Base-by-base conservation (phyloP, 1,140 invertebrate species). In the Zaprionus africanus region DNA sequence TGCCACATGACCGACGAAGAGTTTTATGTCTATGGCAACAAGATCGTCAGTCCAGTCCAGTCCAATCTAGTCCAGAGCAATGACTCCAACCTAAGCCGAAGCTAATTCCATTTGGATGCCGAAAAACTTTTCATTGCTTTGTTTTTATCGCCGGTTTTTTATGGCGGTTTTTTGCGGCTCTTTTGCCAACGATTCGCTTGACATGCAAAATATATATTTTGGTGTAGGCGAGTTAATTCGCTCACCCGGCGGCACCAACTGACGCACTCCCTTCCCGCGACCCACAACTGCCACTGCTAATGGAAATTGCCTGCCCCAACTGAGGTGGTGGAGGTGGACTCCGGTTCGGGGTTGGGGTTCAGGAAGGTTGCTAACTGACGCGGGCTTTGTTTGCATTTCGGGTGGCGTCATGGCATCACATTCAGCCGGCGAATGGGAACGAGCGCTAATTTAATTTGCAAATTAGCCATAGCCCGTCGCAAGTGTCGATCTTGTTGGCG, bases 371-470 rank as follows among this genome's bases (percentile, higher is more conserved):
- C 62, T 71, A 74, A 82, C 81, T 84, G 81, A 81, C 82, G 46
- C 9, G 19, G 9, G 46, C 46, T 13, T 51, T 51, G 46, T 76
- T 70, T 76, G 65, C 60, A 56, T 64, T 76, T 71, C 17, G 34
- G 74, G 61, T 79, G 65, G 54, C 43, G 74, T 68, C 71, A 76
- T 84, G 81, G 63, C 81, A 81, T 83, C 81, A 83, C 80, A 74
- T 66, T 54, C 66, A 66, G 66, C 64, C 41, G 24, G 36, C 60
- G 28, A 84, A 85, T 85, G 82, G 60, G 82, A 84, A 74, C 81
- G 82, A 85, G 82, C 82, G 82, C 82, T 84, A 84, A 84, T 84
- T 84, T 84, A 84, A 84, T 84, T 84, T 84, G 80, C 82, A 84
- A 84, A 84, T 84, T 84, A 85, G 82, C 74, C 82, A 51, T 49